Evolutionary conservation across 2,113 vertebrate genomes (phyloP).

Genomic region (Indicator indicator): DNA sequence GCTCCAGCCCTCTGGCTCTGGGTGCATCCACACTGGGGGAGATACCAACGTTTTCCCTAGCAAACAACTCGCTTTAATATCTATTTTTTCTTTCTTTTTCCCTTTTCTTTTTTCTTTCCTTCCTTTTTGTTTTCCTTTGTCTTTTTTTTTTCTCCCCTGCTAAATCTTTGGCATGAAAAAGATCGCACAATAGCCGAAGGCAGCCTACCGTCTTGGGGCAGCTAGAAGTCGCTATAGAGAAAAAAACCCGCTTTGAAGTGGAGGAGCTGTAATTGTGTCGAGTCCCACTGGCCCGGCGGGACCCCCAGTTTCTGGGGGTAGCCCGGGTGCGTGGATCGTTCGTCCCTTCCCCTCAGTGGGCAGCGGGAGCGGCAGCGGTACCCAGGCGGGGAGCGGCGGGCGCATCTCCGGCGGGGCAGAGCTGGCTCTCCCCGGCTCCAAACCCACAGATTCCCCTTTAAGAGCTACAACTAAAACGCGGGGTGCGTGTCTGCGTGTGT

Average conservation of each 20-base stretch:
- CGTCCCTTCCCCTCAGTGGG: background rate
- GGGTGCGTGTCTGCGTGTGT: background rate
- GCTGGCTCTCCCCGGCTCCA: background rate
- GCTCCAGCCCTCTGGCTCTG: background rate
- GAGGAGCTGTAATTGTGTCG: constrained; percentile 17
- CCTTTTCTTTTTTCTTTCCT: background rate
- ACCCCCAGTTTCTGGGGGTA: background rate
- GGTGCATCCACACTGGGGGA: background rate
- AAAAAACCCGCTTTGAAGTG: constrained; percentile 47
- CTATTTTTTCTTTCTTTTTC: background rate
- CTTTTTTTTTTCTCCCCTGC: background rate
- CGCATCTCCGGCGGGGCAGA: background rate
- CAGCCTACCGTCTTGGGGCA: constrained; percentile 25
- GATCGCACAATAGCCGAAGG: constrained; percentile 43
- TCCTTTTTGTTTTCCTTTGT: background rate
- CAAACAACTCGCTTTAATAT: constrained; percentile 29
- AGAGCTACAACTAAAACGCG: background rate
- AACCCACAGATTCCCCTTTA: background rate
- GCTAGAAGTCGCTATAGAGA: constrained; percentile 61
- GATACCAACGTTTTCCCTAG: background rate
- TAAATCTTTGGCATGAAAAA: constrained; percentile 53
- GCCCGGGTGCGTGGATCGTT: background rate
- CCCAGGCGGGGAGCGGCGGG: background rate
- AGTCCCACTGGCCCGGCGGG: background rate
- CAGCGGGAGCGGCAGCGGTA: background rate